Percentiles rank a stretch among this genome's conserved stretches.
These are phyloP conservation scores for Melieria picta DNA, from an alignment of 2,888 invertebrate genomes.

Conservation along the genomic window DNA sequence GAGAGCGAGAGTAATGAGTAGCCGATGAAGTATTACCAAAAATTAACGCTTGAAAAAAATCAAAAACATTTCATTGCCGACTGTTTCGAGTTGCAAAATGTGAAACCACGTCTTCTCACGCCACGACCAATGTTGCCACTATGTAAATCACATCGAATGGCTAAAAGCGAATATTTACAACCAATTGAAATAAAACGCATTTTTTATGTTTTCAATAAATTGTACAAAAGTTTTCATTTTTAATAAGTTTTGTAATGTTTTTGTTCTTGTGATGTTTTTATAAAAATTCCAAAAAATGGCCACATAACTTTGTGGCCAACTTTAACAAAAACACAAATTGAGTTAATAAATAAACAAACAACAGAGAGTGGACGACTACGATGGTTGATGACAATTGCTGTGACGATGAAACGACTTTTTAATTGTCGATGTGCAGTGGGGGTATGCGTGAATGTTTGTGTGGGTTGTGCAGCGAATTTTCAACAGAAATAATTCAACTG, in stretches of 20 bases:
- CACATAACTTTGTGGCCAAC: too few species aligned
- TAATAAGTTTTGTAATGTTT: conserved; percentile 17
- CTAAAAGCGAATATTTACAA: conserved; percentile 12
- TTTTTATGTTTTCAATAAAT: conserved; percentile 39
- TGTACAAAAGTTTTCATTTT: conserved; percentile 45
- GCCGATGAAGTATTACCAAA: conserved; percentile 37
- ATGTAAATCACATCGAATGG: too few species aligned
- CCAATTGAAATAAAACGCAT: conserved; percentile 45
- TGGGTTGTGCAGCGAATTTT: too few species aligned
- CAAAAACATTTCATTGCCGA: background rate
- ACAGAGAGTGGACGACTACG: too few species aligned
- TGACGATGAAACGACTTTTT: too few species aligned
- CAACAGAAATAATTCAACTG: too few species aligned
- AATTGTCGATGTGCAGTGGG: background rate
- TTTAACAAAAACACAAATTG: conserved; percentile 21
- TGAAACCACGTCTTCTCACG: conserved; percentile 17
- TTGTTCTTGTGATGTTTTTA: background rate
- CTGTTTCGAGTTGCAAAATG: background rate
- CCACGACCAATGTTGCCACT: too few species aligned
- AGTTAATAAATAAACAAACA: conserved; percentile 19
- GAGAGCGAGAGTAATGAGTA: conserved; percentile 30
- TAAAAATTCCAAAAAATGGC: too few species aligned
- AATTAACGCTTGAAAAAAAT: conserved; percentile 39
- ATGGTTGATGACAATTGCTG: too few species aligned
- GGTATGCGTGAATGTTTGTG: conserved; percentile 49